Base-by-base conservation (phyloP, 64 coral and sea anemone species). In the Porites australiensis region DNA sequence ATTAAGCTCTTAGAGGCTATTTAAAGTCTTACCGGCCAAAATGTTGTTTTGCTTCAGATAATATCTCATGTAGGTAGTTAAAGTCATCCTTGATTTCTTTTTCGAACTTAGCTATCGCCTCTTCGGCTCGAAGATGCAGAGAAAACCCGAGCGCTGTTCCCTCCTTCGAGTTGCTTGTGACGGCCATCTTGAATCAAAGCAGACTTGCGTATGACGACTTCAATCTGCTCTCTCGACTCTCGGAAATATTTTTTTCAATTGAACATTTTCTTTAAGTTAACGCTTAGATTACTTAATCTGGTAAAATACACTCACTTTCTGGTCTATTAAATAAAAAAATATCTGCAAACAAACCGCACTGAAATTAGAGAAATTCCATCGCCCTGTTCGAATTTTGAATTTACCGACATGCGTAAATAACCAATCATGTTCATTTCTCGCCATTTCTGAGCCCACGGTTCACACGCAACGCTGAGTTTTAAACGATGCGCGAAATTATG, bases 21-120 rank as follows among this genome's bases (percentile, higher is more conserved):
- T 9, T 9, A 1, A 57, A 57, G 3, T 50, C 77, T 52, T 86
- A 96, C 94, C 94, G 87, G 77, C 90, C 94, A 89, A 96, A 96
- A 23, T 75, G 77, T 55, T 86, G 67, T 66, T 96, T 96, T 23
- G 90, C 78, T 87, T 96, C 94, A 44, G 87, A 23, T 50, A 96
- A 85, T 64, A 96, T 96, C 75, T 96, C 94, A 60, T 96, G 67
- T 44, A 96, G 83, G 59, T 93, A 96, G 19, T 96, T 86, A 77
- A 96, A 96, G 76, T 93, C 69, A 82, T 93, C 78, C 51, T 96
- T 90, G 50, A 83, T 66, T 65, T 82, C 75, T 55, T 57, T 83
- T 50, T 77, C 7, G 58, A 96, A 96, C 44, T 96, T 80, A 15
- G 74, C 71, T 37, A 96, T 84, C 12, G 75, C 84, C 20, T 92